Percentiles rank a stretch among this genome's conserved stretches.
phyloP scores from a whole-genome alignment of 2,113 vertebrate genomes.

The Globicephala melas region DNA sequence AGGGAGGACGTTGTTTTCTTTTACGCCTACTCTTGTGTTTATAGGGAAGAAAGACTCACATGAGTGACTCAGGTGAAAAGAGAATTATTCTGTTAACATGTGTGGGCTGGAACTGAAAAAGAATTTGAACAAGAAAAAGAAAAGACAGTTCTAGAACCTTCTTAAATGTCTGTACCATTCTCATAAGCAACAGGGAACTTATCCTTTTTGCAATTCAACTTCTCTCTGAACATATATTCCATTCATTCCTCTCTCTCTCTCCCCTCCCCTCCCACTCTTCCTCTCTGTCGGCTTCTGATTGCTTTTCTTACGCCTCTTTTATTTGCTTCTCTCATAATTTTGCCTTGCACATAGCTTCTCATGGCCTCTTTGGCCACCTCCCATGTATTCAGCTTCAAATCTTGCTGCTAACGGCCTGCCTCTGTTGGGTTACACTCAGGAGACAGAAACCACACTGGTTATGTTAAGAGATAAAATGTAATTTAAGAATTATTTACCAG shows the following conservation, averaged over 20 bases:
- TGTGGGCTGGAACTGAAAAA: neutral
- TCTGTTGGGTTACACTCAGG: neutral
- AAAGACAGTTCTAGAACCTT: neutral
- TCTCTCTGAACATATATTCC: neutral
- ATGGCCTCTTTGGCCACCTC: neutral
- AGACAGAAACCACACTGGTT: neutral
- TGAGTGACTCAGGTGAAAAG: neutral
- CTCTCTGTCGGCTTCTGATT: neutral
- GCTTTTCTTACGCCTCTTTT: neutral
- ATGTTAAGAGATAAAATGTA: neutral
- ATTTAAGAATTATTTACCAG: neutral
- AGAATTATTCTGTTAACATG: neutral
- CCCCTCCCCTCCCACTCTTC: neutral
- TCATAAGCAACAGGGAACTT: neutral
- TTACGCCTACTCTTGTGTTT: neutral
- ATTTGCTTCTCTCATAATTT: neutral
- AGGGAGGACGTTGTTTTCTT: neutral
- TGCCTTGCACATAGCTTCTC: neutral
- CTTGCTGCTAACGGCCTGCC: neutral
- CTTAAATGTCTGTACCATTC: neutral
- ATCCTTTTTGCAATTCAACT: neutral
- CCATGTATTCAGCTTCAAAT: neutral
- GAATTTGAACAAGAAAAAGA: neutral
- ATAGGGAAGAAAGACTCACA: neutral
- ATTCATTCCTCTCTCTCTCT: neutral